Evolutionary conservation across 2,113 vertebrate species (phyloP), one percentile per base, ranked within the genome.

Genomic region (Pardalotus punctatus): DNA sequence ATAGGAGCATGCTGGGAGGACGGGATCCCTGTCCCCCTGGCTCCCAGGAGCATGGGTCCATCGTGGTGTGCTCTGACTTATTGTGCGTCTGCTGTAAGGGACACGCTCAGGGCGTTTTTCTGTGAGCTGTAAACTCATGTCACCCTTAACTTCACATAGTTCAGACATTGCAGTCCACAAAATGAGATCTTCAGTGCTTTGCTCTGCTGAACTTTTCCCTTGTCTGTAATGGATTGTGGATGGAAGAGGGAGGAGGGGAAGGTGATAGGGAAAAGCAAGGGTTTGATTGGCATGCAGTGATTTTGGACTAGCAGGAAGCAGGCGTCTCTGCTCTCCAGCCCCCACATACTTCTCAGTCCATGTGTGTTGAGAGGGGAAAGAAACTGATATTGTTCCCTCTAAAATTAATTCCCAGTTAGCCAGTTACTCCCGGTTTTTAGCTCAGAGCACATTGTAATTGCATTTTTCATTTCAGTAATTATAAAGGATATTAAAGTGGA

Each of bases 371-470:
- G 92, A 90, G 51, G 64, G 60, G 45, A 94, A 94, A 95, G 72
- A 93, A 93, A 85, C 71, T 4, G 42, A 90, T 95, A 65, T 83
- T 92, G 67, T 96, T 93, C 81, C 77, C 67, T 96, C 86, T 89
- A 92, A 97, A 97, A 97, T 97, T 95, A 97, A 97, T 97, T 96
- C 74, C 53, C 71, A 76, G 91, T 96, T 97, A 97, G 88, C 66
- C 89, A 78, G 93, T 95, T 97, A 69, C 84, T 88, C 82, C 84
- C 91, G 81, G 56, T 94, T 98, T 98, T 96, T 97, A 97, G 77
- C 91, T 91, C 65, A 77, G 86, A 97, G 89, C 78, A 69, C 62
- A 77, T 53, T 93, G 81, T 96, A 95, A 97, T 97, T 96, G 67
- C 71, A 66, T 96, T 97, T 95, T 96, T 96, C 88, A 97, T 97